These are phyloP conservation scores for Natator depressus DNA, from an alignment of 2,113 vertebrate species.

Conservation along the genomic window DNA sequence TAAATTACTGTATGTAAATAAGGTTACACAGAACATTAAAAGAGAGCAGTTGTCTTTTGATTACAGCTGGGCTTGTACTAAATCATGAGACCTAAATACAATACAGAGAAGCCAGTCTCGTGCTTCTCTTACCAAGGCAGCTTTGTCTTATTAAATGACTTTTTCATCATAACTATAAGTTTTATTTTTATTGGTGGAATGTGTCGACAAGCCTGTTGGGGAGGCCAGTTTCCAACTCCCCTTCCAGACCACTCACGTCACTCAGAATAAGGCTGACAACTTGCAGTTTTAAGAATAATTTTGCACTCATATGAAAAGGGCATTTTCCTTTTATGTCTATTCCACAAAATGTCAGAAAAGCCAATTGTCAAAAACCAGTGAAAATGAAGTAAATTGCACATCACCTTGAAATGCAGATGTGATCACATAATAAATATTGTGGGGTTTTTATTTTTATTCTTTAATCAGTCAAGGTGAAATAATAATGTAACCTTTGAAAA, in stretches of 20 bases:
- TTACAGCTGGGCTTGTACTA: background rate
- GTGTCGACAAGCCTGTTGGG: slow-evolving; percentile 26
- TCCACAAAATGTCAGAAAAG: slow-evolving; percentile 44
- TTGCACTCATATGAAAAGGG: slow-evolving; percentile 60
- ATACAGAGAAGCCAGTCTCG: background rate
- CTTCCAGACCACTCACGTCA: slow-evolving; percentile 57
- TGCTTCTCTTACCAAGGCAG: background rate
- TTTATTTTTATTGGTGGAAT: slow-evolving; percentile 47
- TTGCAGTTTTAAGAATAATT: slow-evolving; percentile 46
- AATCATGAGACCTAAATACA: slow-evolving; percentile 15
- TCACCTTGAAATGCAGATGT: background rate
- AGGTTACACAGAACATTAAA: background rate
- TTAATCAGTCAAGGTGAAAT: background rate
- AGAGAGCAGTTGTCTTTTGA: background rate
- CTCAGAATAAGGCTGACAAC: slow-evolving; percentile 26
- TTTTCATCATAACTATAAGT: slow-evolving; percentile 46
- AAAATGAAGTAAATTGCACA: background rate
- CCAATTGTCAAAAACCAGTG: background rate
- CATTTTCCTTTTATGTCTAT: slow-evolving; percentile 45
- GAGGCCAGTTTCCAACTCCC: slow-evolving; percentile 47
- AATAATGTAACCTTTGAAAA: background rate
- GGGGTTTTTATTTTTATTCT: background rate
- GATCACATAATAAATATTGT: slow-evolving; percentile 12
- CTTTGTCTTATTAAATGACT: slow-evolving; percentile 29
- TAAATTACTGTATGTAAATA: background rate